Conservation (phyloP, 2,888 invertebrate species). For the Lypha dubia region DNA sequence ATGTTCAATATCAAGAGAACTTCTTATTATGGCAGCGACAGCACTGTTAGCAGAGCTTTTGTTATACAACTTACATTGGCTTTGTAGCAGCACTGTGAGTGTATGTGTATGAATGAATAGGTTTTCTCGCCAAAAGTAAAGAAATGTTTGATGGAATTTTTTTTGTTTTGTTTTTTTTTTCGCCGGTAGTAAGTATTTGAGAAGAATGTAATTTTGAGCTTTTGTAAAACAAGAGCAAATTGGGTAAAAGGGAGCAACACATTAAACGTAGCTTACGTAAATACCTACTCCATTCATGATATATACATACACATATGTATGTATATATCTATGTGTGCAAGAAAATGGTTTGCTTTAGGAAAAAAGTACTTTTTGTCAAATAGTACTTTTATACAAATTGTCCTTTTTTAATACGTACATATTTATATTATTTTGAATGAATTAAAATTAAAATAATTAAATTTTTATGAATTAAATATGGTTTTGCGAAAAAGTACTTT, state of each 20-base stretch:
- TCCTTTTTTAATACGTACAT: too few relatives aligned
- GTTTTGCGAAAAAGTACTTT: background rate
- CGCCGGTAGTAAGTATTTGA: background rate
- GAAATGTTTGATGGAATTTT: conserved; percentile 59
- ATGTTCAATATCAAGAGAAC: conserved; percentile 6
- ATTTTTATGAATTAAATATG: too few relatives aligned
- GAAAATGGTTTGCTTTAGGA: background rate
- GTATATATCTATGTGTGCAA: background rate
- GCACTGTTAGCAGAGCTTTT: conserved; percentile 11
- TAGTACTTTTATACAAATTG: background rate
- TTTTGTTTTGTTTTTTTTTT: background rate
- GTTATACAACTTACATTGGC: conserved; percentile 15
- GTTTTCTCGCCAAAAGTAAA: background rate
- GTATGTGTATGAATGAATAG: background rate
- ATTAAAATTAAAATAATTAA: too few relatives aligned
- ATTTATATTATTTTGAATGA: too few relatives aligned
- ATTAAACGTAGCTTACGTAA: background rate
- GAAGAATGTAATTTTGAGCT: background rate
- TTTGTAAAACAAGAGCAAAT: conserved; percentile 1
- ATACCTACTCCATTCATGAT: background rate
- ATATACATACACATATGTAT: background rate
- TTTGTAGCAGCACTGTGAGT: background rate
- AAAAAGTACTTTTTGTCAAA: background rate
- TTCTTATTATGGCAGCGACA: conserved; percentile 9
- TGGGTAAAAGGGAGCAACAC: background rate